Base-by-base conservation (phyloP, 2,888 invertebrate species). In the Odontothrips loti region DNA sequence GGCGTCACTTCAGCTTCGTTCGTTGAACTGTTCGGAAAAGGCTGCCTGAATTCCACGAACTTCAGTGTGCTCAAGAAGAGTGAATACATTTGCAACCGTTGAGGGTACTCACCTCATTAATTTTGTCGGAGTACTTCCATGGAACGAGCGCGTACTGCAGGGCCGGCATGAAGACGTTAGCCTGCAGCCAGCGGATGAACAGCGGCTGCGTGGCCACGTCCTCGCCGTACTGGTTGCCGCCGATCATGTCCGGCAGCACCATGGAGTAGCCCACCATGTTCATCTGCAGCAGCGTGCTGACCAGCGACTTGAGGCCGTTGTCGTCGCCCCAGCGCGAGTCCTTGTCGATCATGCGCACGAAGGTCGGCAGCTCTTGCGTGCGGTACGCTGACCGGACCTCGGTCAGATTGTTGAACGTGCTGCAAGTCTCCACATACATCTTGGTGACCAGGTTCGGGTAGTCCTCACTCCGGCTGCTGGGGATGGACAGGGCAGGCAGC, bases 111-210 rank as follows among this genome's bases (percentile, higher is more conserved):
- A 11, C 47, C 63, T 27, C 1, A 12, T 23, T 27, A 11, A 87
- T 87, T 86, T 92, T 89, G 17, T 89, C 85, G 85, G 93, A 93
- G 85, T 91, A 94, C 83, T 93, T 91, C 95, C 95, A 96, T 0
- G 96, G 96, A 0, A 91, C 90, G 82, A 91, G 91, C 0, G 95
- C 95, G 85, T 93, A 94, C 87, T 96, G 95, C 88, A 96, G 90
- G 0, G 91, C 89, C 0, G 95, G 95, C 89, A 96, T 90, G 85
- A 95, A 95, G 0, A 92, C 90, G 82, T 92, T 94, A 0, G 93
- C 92, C 85, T 95, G 93, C 79, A 94, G 88, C 95, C 95, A 96
- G 85, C 95, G 88, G 48, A 95, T 91, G 85, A 92, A 94, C 80
- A 93, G 86, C 85, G 93, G 92, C 82, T 91, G 91, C 0, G 89